Percentiles rank a stretch among this genome's conserved stretches.
These are phyloP conservation scores for Cyclina sinensis DNA, from an alignment of 1,140 invertebrate species.

Conservation along the genomic window DNA sequence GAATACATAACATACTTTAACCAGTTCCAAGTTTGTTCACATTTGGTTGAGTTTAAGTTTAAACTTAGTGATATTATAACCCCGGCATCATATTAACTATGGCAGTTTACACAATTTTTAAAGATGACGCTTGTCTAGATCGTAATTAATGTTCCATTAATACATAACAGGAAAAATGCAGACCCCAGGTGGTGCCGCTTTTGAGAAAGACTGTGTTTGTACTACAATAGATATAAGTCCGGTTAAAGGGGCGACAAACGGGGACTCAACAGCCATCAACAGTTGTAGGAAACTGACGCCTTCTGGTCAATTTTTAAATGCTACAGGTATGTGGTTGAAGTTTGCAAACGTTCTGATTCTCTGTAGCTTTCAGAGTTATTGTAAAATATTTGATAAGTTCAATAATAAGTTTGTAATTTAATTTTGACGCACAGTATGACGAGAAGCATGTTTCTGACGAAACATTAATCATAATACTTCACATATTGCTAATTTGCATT, in stretches of 20 bases:
- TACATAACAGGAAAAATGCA: constrained; percentile 77
- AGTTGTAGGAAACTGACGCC: constrained; percentile 78
- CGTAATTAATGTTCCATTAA: too few relatives aligned
- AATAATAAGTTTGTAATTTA: not conserved
- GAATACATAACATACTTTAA: too few relatives aligned
- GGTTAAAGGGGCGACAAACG: constrained; percentile 69
- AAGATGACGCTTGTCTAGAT: too few relatives aligned
- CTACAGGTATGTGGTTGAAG: constrained; percentile 74
- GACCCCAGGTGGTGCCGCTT: constrained; percentile 82
- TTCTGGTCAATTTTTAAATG: constrained; percentile 76
- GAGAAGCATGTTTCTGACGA: too few relatives aligned
- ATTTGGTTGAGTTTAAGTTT: too few relatives aligned
- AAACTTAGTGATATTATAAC: too few relatives aligned
- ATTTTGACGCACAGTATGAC: not conserved
- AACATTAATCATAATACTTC: too few relatives aligned
- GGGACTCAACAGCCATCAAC: constrained; percentile 80
- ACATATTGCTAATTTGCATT: too few relatives aligned
- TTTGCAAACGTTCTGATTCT: not conserved
- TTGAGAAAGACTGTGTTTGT: constrained; percentile 84
- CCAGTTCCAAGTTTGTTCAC: too few relatives aligned
- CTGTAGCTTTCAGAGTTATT: not conserved
- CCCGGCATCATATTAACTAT: too few relatives aligned
- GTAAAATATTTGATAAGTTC: too few relatives aligned
- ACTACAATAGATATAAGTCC: constrained; percentile 80
- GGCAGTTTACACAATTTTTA: too few relatives aligned